Percentiles rank a stretch among this genome's conserved stretches.
Conservation (phyloP, 1,140 invertebrate genomes). For the Bathynomus jamesi region DNA sequence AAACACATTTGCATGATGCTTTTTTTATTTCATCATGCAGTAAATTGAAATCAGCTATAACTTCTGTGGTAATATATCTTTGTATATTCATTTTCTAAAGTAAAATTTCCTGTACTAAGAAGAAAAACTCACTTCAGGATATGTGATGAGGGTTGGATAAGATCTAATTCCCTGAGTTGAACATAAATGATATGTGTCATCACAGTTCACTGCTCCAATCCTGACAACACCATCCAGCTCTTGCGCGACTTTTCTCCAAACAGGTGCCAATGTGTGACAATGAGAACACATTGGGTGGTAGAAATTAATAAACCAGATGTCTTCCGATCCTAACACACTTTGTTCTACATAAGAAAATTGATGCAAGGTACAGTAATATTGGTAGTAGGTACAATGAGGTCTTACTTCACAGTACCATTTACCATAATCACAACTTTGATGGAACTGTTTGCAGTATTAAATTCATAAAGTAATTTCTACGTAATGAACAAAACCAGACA, state of each 20-base stretch:
- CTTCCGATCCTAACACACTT: conserved; percentile 54
- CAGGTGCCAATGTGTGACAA: conserved; percentile 67
- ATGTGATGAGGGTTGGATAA: conserved; percentile 62
- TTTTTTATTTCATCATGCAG: too few relatives aligned
- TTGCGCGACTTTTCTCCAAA: conserved; percentile 69
- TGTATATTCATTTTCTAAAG: too few relatives aligned
- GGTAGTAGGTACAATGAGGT: too few relatives aligned
- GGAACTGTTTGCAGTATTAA: too few relatives aligned
- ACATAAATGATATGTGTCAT: conserved; percentile 64
- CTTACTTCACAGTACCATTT: too few relatives aligned
- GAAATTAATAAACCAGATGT: conserved; percentile 74
- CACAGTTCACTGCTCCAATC: conserved; percentile 73
- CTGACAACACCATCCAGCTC: conserved; percentile 60
- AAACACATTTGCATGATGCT: too few relatives aligned
- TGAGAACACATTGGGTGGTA: conserved; percentile 77
- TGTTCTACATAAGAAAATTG: conserved; percentile 46
- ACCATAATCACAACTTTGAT: too few relatives aligned
- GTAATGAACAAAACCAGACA: not conserved
- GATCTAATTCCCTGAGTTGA: conserved; percentile 54
- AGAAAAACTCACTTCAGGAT: conserved; percentile 28
- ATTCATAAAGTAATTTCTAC: too few relatives aligned
- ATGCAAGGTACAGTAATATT: too few relatives aligned
- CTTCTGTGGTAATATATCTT: too few relatives aligned
- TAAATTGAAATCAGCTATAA: too few relatives aligned
- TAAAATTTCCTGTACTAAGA: too few relatives aligned